Evolutionary conservation across 2,113 vertebrate genomes (phyloP).

Genomic region (Pelodiscus sinensis): DNA sequence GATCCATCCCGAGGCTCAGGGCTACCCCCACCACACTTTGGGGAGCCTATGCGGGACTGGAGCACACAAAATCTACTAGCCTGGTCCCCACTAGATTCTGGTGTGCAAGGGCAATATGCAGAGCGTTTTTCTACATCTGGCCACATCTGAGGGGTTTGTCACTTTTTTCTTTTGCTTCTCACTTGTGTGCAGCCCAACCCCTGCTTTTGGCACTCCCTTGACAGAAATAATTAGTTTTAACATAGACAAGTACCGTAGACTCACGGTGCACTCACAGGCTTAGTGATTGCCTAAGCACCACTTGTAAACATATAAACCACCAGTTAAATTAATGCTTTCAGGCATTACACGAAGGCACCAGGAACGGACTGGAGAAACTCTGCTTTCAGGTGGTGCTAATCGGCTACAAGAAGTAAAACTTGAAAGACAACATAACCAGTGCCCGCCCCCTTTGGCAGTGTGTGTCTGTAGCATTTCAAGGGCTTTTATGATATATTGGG

Average conservation of each 20-base stretch:
- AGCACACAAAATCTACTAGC: no score
- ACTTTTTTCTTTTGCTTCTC: no score
- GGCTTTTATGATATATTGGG: conserved; percentile 39
- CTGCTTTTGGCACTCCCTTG: background rate
- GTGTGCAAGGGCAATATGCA: no score
- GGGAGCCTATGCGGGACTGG: no score
- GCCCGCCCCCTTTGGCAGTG: conserved; percentile 52
- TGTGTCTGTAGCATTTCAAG: conserved; percentile 47
- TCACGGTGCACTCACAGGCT: background rate
- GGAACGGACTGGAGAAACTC: conserved; percentile 43
- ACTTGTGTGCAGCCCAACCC: no score
- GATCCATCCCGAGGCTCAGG: no score
- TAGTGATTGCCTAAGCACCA: background rate
- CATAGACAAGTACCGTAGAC: background rate
- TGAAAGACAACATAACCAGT: conserved; percentile 44
- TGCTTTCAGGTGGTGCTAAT: conserved; percentile 58
- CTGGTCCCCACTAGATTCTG: no score
- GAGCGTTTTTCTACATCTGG: no score
- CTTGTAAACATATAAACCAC: background rate
- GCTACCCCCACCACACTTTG: no score
- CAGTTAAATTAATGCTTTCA: background rate
- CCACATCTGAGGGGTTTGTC: no score
- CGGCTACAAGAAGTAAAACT: conserved; percentile 32
- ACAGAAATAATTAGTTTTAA: background rate
- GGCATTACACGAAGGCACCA: background rate